Evolutionary conservation across 2,888 invertebrate species (phyloP).

Genomic region (Merodon equestris): DNA sequence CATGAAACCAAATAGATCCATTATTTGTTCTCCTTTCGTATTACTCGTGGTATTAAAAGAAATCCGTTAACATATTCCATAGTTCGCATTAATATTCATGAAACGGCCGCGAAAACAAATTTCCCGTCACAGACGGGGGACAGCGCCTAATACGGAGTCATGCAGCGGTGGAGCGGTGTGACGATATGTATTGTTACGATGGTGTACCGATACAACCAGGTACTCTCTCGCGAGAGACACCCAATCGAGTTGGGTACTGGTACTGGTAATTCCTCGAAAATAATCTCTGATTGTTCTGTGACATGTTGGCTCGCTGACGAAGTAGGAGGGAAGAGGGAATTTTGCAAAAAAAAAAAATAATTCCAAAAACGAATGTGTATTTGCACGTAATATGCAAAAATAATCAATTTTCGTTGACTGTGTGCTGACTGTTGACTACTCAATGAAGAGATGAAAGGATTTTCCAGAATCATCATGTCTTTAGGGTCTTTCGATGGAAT

Average conservation of each 20-base stretch:
- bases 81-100: slow-evolving; percentile 57
- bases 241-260: no score
- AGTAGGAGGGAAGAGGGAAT: slow-evolving; percentile 1
- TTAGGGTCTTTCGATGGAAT: slow-evolving; percentile 52
- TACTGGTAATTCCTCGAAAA: slow-evolving; percentile 67
- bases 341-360: slow-evolving; percentile 59
- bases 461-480: slow-evolving; percentile 63
- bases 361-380: slow-evolving; percentile 55
- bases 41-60: slow-evolving; percentile 32
- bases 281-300: slow-evolving; percentile 60
- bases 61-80: slow-evolving; percentile 35
- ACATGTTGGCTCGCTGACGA: not conserved
- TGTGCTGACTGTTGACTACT: slow-evolving; percentile 39
- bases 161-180: no score
- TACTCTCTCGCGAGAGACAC: not conserved
- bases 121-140: slow-evolving; percentile 27
- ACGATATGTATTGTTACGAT: no score
- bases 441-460: slow-evolving; percentile 67
- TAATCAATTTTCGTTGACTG: slow-evolving; percentile 55
- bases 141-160: no score
- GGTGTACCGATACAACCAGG: no score
- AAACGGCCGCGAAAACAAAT: slow-evolving; percentile 53
- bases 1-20: slow-evolving; percentile 21
- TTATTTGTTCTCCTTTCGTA: slow-evolving; percentile 31
- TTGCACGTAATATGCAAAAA: slow-evolving; percentile 65